A percentile compares a stretch with the other conserved stretches of the same genome.
These are phyloP conservation scores for Hylia prasina DNA, from an alignment of 2,113 vertebrate genomes.

Conservation along the genomic window DNA sequence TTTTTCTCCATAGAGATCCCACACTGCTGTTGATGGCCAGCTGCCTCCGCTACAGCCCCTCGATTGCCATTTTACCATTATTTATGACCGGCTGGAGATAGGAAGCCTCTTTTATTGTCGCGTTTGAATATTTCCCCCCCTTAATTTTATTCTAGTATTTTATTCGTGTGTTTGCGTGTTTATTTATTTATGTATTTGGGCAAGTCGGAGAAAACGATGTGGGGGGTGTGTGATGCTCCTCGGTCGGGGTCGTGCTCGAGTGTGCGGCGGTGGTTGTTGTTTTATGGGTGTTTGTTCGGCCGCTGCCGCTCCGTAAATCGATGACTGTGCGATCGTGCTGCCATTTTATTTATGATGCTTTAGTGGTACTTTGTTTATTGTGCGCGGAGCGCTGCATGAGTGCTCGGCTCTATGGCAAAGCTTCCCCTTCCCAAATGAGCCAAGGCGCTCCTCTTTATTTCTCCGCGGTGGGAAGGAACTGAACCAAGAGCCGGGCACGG, in stretches of 20 bases:
- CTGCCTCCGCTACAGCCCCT: conserved; percentile 28
- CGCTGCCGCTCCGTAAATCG: conserved; percentile 54
- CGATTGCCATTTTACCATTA: conserved; percentile 32
- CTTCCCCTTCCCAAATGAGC: background rate
- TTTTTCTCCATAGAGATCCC: conserved; percentile 40
- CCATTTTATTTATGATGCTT: conserved; percentile 76
- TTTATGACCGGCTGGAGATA: conserved; percentile 34
- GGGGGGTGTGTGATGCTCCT: background rate
- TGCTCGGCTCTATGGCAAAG: background rate
- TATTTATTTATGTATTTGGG: background rate
- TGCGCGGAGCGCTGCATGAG: background rate
- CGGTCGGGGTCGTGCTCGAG: conserved; percentile 2
- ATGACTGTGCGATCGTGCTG: conserved; percentile 58
- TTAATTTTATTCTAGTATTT: background rate
- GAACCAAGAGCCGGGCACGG: background rate
- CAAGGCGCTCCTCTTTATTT: background rate
- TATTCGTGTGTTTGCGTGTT: background rate
- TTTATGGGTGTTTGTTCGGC: conserved; percentile 51
- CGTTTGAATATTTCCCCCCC: background rate
- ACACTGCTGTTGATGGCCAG: conserved; percentile 21
- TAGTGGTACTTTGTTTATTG: conserved; percentile 62
- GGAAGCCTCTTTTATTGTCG: background rate
- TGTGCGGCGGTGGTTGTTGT: background rate
- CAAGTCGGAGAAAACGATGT: background rate
- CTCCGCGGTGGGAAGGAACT: background rate